Base-by-base conservation (phyloP, 2,797 vertebrate genomes). In the Erethizon dorsatum region DNA sequence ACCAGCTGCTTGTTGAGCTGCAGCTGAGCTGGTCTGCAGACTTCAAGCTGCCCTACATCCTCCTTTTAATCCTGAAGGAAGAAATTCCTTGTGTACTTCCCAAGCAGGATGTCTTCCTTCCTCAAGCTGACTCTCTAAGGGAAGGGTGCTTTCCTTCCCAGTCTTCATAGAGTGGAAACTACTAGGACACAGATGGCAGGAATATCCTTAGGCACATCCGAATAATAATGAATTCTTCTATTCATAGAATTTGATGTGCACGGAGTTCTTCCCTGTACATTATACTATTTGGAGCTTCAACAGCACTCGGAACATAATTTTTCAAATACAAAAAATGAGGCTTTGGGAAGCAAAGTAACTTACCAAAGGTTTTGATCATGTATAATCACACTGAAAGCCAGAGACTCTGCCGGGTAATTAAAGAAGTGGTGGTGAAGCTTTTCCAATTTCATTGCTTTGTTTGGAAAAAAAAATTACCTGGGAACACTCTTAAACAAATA, bases 1-100 rank as follows among this genome's bases (percentile, higher is more conserved):
- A 88, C 89, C 95, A 97, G 97, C 96, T 97, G 96, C 88, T 98
- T 10, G 0, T 41, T 52, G 88, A 96, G 94, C 78, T 2, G 8
- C 97, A 97, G 97, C 96, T 94, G 97, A 97, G 88, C 69, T 71
- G 89, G 80, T 88, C 88, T 87, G 92, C 92, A 87, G 94, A 61
- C 95, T 95, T 88, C 78, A 95, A 82, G 92, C 91, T 92, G 93
- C 92, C 83, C 91, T 37, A 50, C 73, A 86, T 90, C 52, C 57
- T 83, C 71, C 56, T 85, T 31, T 77, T 93, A 41, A 50, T 22
- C 33, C 20, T 50, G 73, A 79, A 28, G 33, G 93, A 47, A 95
- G 93, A 95, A 86, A 96, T 83, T 67, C 88, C 84, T 67, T 0
- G 7, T 61, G 77, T 61, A 41, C 77, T 83, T 90, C 92, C n/a